Base-by-base conservation (phyloP, 2,113 vertebrate species). In the Aphyosemion australe region DNA sequence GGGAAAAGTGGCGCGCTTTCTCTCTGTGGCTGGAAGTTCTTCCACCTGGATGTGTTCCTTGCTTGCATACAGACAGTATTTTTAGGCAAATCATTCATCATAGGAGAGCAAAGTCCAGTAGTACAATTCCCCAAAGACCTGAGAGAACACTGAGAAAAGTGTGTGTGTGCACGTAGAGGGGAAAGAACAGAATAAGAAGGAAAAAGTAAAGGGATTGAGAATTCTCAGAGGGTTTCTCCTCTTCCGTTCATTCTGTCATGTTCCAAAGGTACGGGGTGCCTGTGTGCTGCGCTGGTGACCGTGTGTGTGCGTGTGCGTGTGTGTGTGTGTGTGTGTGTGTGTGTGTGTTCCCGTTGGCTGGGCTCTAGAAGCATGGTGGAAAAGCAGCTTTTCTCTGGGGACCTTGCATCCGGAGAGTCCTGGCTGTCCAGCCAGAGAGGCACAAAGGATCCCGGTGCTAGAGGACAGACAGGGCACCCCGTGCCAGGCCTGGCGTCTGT, bases 31-130 rank as follows among this genome's bases (percentile, higher is more conserved):
- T 76, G 65, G 69, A 85, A 74, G 78, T 77, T 82, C 80, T 48
- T 84, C 90, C 87, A 89, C 87, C 87, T 89, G 90, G 81, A 82
- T 58, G 69, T 62, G 72, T 61, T 58, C 66, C 80, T 71, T 18
- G 50, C 81, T 83, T 39, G 61, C 57, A 68, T 82, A 56, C 83
- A 76, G 81, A 87, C 79, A 83, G 78, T 91, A 91, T 90, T 90
- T 91, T 89, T 91, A 90, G 90, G 83, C 76, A 91, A 89, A 90
- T 85, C 87, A 87, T 91, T 87, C 84, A 91, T 91, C 90, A 89
- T 87, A 85, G 37, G 80, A 79, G 87, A 82, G 82, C 86, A 84
- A 83, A 85, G 88, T 90, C 86, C 88, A 90, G 78, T 85, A 72
- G 90, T 69, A 81, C 87, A 87, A 91, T 87, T 78, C 90, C 86